Evolutionary conservation across 2,888 invertebrate species (phyloP).

Genomic region (Silvanus unidentatus): DNA sequence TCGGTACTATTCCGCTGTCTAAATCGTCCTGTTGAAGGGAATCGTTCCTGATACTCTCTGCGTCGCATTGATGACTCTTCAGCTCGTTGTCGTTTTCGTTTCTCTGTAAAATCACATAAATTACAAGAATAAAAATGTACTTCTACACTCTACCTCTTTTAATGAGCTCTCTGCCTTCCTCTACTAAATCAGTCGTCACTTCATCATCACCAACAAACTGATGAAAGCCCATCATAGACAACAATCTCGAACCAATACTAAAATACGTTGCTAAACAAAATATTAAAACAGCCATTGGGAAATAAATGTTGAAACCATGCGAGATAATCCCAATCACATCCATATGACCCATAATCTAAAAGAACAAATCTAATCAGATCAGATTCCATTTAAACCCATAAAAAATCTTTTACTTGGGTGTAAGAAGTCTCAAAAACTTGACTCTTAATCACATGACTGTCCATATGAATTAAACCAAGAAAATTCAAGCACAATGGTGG

Average conservation of each 20-base stretch:
- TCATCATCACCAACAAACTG: slow-evolving; percentile 95
- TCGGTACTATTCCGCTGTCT: slow-evolving; percentile 47
- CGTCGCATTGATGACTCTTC: slow-evolving; percentile 75
- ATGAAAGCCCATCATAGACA: slow-evolving; percentile 90
- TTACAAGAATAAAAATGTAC: background rate
- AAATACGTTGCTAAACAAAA: slow-evolving; percentile 93
- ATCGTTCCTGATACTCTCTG: slow-evolving; percentile 66
- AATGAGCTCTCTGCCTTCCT: slow-evolving; percentile 88
- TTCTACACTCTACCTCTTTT: slow-evolving; percentile 63
- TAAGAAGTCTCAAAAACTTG: slow-evolving; percentile 86
- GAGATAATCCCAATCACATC: slow-evolving; percentile 95
- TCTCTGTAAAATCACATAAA: slow-evolving; percentile 51
- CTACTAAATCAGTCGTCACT: slow-evolving; percentile 86
- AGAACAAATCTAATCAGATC: slow-evolving; percentile 13
- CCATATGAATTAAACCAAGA: slow-evolving; percentile 95
- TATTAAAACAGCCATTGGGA: slow-evolving; percentile 92
- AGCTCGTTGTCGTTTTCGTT: slow-evolving; percentile 70
- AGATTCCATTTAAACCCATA: slow-evolving; percentile 1
- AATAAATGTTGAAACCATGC: slow-evolving; percentile 98
- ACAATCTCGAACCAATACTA: slow-evolving; percentile 82
- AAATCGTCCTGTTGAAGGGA: slow-evolving; percentile 47
- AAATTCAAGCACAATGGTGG: slow-evolving; percentile 99
- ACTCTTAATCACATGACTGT: slow-evolving; percentile 84
- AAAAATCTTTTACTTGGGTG: slow-evolving; percentile 64
- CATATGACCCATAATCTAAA: slow-evolving; percentile 97